Evolutionary conservation across 30 jellyfish, hydroid and myxozoan species (phyloP).

Genomic region (Pseudorhiza aurosa): DNA sequence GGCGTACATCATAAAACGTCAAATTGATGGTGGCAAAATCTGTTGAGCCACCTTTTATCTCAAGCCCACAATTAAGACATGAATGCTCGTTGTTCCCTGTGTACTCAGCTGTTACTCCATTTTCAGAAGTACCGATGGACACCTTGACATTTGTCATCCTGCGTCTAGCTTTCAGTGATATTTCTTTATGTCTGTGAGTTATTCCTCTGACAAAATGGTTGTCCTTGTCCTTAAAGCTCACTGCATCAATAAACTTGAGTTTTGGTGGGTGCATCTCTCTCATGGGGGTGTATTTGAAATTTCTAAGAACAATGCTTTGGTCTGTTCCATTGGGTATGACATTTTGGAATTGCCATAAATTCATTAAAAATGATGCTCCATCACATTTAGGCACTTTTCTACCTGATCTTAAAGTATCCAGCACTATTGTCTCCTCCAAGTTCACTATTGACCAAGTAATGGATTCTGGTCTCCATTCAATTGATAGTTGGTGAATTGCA

Average conservation of each 20-base stretch:
- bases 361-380: slow-evolving; percentile 37
- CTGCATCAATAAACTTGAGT: neutral
- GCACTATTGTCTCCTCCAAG: neutral
- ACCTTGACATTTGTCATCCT: slow-evolving; percentile 26
- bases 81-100: neutral
- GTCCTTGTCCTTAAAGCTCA: neutral
- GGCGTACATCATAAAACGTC: slow-evolving; percentile 3
- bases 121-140: neutral
- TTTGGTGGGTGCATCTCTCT: neutral
- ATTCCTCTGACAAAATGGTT: neutral
- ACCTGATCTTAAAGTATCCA: neutral
- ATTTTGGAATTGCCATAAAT: slow-evolving; percentile 51
- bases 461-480: slow-evolving; percentile 39
- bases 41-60: slow-evolving; percentile 12
- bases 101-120: neutral
- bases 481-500: neutral
- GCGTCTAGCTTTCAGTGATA: slow-evolving; percentile 13
- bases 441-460: slow-evolving; percentile 19
- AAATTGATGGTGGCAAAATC: slow-evolving; percentile 15
- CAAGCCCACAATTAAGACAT: neutral
- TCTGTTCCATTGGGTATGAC: slow-evolving; percentile 16
- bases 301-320: slow-evolving; percentile 10
- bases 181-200: neutral
- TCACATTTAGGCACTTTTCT: slow-evolving; percentile 21
- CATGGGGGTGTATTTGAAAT: slow-evolving; percentile 24